Evolutionary conservation across 1,140 invertebrate genomes (phyloP).

Genomic region (Ridgeia piscesae): DNA sequence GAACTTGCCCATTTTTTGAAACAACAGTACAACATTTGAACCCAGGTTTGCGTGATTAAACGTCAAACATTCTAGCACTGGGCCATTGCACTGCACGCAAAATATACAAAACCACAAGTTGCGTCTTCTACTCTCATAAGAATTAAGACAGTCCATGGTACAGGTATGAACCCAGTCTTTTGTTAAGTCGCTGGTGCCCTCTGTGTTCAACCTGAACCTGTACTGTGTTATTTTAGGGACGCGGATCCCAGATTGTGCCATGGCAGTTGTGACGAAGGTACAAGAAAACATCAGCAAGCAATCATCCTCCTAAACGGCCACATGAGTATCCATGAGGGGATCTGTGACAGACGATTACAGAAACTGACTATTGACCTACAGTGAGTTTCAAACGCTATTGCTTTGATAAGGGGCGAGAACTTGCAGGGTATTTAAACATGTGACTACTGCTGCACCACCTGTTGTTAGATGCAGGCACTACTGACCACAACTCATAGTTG

Average conservation of each 20-base stretch:
- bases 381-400: background rate
- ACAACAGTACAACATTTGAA: too few relatives aligned
- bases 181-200: too few relatives aligned
- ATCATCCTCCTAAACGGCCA: background rate
- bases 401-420: background rate
- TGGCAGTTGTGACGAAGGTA: conserved; percentile 20
- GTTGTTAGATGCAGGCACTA: background rate
- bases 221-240: conserved; percentile 22
- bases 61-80: too few relatives aligned
- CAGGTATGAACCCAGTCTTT: too few relatives aligned
- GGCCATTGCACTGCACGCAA: too few relatives aligned
- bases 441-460: background rate
- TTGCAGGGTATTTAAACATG: background rate
- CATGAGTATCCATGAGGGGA: too few relatives aligned
- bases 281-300: conserved; percentile 11
- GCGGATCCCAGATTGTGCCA: conserved; percentile 26
- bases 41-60: too few relatives aligned
- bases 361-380: background rate
- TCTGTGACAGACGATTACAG: too few relatives aligned
- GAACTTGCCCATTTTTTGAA: too few relatives aligned
- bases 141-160: too few relatives aligned
- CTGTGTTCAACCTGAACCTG: background rate
- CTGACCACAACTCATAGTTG: background rate
- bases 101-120: too few relatives aligned
- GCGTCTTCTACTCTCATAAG: too few relatives aligned